Evolutionary conservation across 2,888 invertebrate species (phyloP), one percentile per base, ranked within the genome.

Genomic region (Dicyrtoma fusca): DNA sequence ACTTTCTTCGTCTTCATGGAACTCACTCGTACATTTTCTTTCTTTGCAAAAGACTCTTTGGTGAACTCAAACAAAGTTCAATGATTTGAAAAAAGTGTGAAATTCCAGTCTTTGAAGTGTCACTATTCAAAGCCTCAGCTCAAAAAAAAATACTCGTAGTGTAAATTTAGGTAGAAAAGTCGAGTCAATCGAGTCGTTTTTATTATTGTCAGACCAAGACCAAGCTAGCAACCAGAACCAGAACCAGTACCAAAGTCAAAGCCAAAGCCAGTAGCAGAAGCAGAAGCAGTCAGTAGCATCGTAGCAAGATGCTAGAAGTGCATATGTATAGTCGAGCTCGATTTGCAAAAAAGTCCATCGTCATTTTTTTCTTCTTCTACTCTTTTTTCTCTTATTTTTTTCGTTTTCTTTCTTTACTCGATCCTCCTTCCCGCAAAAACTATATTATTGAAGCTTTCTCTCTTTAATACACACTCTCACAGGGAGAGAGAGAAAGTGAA

Each of bases 41-140:
- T 57, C 23, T 57, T 57, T 23, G 14, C 4, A 21, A 57, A 19
- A 23, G 14, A 47, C 65, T 44, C 66, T 66, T 66, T 66, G 51
- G 53, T 53, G 51, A 66, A 53, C 66, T 66, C 66, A 66, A 66
- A 69, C 57, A 69, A 69, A 69, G 69, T 69, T 69, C 59, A 69
- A 69, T 69, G 59, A 69, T 69, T 69, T 69, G 69, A 69, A 61
- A 69, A 69, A 69, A 69, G 69, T 69, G 69, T 59, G 69, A 69
- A 69, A 69, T 69, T 57, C 59, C 61, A 61, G 45, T 47, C 69
- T 69, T 69, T 69, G 69, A 69, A 69, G 69, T 69, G 69, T 69
- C 61, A 69, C 59, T 69, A 47, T 49, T 61, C n/a, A 66, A 51
- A 51, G 61, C 44, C 42, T 44, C 25, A 53, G 44, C 26, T 61